Conservation (phyloP, 2,113 vertebrate genomes). For the Acinonyx jubatus region DNA sequence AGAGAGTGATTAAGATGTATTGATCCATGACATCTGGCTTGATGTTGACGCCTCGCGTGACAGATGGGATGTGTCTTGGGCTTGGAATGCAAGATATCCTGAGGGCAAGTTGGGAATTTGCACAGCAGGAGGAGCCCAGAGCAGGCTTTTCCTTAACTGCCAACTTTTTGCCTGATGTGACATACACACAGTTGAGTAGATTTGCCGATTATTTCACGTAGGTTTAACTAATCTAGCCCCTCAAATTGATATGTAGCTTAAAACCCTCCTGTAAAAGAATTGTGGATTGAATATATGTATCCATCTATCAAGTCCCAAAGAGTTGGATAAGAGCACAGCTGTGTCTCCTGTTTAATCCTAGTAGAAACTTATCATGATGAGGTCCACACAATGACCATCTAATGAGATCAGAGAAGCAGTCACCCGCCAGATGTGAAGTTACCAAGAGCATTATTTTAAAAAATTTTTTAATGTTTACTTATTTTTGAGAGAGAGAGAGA, state of each 20-base stretch:
- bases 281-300: not conserved
- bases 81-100: not conserved
- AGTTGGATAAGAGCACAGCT: not conserved
- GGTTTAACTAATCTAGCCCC: not conserved
- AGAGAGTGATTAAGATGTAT: not conserved
- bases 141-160: not conserved
- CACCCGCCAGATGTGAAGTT: not conserved
- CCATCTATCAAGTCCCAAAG: not conserved
- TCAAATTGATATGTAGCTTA: not conserved
- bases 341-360: not conserved
- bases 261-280: not conserved
- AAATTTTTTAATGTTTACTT: no score
- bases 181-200: accelerated
- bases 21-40: not conserved
- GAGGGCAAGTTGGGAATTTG: not conserved
- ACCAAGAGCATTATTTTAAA: not conserved
- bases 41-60: not conserved
- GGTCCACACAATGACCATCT: no score
- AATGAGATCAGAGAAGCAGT: not conserved
- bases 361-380: not conserved
- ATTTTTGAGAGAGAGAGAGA: no score
- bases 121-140: not conserved
- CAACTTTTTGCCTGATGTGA: accelerated
- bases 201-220: not conserved
- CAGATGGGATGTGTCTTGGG: no score